Base-by-base conservation (phyloP, 1,140 invertebrate genomes). In the Luehdorfia chinensis region DNA sequence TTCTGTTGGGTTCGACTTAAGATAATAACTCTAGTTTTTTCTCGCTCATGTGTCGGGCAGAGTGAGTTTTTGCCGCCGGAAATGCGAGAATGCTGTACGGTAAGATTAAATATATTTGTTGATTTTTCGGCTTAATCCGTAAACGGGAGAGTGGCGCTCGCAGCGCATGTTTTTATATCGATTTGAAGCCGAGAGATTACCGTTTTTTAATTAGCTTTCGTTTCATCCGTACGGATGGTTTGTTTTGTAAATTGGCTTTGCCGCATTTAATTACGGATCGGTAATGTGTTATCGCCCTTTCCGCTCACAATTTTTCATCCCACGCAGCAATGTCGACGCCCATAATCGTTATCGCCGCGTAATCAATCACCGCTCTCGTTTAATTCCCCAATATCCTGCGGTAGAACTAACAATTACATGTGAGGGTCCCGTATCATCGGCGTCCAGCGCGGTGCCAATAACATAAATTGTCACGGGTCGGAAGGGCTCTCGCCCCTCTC, bases 1-100 rank as follows among this genome's bases (percentile, higher is more conserved):
- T 86, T 84, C 78, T 80, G 81, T 79, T 85, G 76, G 77, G 73
- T 83, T 81, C 79, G 77, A 86, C 79, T 84, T 84, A 75, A 84
- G 81, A 86, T 86, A 86, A 86, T 85, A 86, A 80, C 72, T 83
- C 67, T 55, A 60, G 63, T 59, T 80, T 84, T 85, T 85, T 84
- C 76, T 69, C 75, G 69, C 53, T 77, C 83, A 83, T 84, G 72
- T 83, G 79, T 84, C 66, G 78, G 53, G 60, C 36, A 21, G 32
- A 52, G 45, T 55, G 59, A 63, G 62, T 78, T 81, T 80, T 75
- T 79, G 72, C 74, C 64, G 69, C 71, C 77, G 83, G 79, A 86
- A 84, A 85, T 74, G 70, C 66, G 71, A 74, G 77, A 78, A 71
- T 68, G 67, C 59, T 73, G 68, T 81, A 71, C 67, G 59, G 58